These are phyloP conservation scores for Schizaphis graminum DNA, from an alignment of 2,888 invertebrate genomes.

Conservation along the genomic window DNA sequence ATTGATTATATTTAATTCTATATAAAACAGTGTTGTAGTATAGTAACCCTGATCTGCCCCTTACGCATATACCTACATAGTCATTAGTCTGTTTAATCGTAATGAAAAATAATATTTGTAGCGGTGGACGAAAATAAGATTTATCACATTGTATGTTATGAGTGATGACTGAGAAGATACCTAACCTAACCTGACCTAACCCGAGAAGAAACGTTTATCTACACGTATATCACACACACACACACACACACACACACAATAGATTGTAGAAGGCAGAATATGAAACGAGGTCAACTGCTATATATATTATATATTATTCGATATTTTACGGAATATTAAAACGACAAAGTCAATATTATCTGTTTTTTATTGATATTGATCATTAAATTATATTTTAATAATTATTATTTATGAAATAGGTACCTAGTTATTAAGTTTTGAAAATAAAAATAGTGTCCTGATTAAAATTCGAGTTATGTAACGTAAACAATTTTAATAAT, in stretches of 20 bases:
- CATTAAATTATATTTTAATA: not conserved
- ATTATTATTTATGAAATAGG: not conserved
- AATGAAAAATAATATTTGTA: not conserved
- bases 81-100: not conserved
- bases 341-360: not conserved
- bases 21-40: no score
- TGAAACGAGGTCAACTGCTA: not conserved
- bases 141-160: not conserved
- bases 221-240: not conserved
- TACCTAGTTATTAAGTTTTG: not conserved
- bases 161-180: not conserved
- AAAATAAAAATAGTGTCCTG: not conserved
- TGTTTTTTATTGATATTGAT: not conserved
- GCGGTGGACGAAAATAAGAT: not conserved
- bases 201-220: no score
- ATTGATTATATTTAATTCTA: no score
- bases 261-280: not conserved
- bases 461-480: not conserved
- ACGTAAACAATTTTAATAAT: not conserved
- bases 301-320: not conserved
- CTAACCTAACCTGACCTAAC: no score
- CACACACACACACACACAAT: not conserved
- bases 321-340: not conserved
- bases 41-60: not conserved
- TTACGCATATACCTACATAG: not conserved